A percentile compares a stretch with the other conserved stretches of the same genome.
phyloP scores from a whole-genome alignment of 2,888 invertebrate genomes.

The Tiliacea aurago region DNA sequence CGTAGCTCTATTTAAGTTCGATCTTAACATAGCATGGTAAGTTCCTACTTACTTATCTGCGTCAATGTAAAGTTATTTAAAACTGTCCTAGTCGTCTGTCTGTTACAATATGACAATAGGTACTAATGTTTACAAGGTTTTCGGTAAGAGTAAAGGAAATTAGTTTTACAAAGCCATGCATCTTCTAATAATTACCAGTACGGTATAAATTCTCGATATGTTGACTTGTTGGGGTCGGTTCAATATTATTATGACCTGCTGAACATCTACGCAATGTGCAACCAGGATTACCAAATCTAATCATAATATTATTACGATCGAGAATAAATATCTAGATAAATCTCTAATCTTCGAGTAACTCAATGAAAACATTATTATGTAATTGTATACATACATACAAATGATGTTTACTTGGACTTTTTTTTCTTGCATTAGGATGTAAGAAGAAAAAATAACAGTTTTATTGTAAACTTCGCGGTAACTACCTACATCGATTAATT shows the following conservation, averaged over 20 bases:
- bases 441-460: background rate
- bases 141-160: background rate
- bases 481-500: background rate
- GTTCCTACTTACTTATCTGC: background rate
- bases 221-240: constrained; percentile 21
- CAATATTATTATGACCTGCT: constrained; percentile 32
- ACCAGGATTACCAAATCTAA: constrained; percentile 16
- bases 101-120: background rate
- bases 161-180: background rate
- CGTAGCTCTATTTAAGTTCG: background rate
- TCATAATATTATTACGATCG: constrained; percentile 46
- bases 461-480: background rate
- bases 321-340: constrained; percentile 33
- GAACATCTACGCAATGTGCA: constrained; percentile 31
- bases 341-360: constrained; percentile 21
- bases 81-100: background rate
- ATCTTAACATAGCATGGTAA: background rate
- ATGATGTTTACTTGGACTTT: background rate
- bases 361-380: constrained; percentile 32
- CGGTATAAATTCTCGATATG: constrained; percentile 1
- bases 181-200: constrained; percentile 9
- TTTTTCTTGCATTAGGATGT: background rate
- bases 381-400: constrained; percentile 5
- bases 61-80: constrained; percentile 28
- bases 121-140: background rate